Percentiles rank a stretch among this genome's conserved stretches.
phyloP scores from a whole-genome alignment of 1,140 invertebrate genomes.

The Drosophila asahinai region DNA sequence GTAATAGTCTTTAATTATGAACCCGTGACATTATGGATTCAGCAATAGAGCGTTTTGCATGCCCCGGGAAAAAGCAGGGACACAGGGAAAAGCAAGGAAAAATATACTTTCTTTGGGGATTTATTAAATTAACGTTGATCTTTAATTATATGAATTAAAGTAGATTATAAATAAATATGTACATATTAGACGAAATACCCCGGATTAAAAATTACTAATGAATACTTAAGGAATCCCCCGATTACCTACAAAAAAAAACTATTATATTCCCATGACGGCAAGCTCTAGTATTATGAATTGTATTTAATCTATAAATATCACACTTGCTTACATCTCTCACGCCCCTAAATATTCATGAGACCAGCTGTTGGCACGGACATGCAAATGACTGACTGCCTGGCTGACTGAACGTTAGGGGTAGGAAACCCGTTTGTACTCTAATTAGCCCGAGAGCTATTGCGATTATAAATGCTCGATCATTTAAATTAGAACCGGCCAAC shows the following conservation, averaged over 20 bases:
- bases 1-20: slow-evolving; percentile 79
- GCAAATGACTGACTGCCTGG: slow-evolving; percentile 43
- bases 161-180: too few relatives aligned
- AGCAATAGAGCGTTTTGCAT: slow-evolving; percentile 19
- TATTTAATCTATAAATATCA: slow-evolving; percentile 17
- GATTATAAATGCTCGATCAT: slow-evolving; percentile 67
- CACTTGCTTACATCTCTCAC: slow-evolving; percentile 31
- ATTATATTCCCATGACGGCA: not conserved
- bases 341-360: slow-evolving; percentile 51
- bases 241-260: too few relatives aligned
- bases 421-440: slow-evolving; percentile 67
- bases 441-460: slow-evolving; percentile 63
- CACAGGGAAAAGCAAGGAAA: not conserved
- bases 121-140: too few relatives aligned
- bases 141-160: too few relatives aligned
- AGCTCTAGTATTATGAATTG: not conserved
- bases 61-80: too few relatives aligned
- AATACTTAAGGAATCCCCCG: not conserved
- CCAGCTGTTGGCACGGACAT: slow-evolving; percentile 36
- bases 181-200: too few relatives aligned
- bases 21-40: slow-evolving; percentile 51
- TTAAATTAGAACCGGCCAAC: slow-evolving; percentile 71
- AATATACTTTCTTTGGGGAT: not conserved
- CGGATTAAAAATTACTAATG: not conserved
- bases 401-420: slow-evolving; percentile 19